Conservation (phyloP, 2,888 invertebrate species). For the Elysia crispata region DNA sequence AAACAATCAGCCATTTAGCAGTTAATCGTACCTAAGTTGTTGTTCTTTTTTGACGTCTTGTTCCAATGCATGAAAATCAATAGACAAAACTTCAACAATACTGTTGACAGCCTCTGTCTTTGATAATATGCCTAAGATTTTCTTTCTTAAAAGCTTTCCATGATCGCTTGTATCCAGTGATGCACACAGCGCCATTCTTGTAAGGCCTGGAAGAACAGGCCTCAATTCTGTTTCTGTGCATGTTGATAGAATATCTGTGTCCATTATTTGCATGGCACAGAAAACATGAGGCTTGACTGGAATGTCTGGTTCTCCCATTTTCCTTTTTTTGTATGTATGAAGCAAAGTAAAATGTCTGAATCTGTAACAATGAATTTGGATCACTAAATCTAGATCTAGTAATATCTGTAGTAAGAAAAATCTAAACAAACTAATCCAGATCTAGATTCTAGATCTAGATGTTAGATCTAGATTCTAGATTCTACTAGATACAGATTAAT, state of each 20-base stretch:
- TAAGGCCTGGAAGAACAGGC: slow-evolving; percentile 92
- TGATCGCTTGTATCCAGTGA: slow-evolving; percentile 91
- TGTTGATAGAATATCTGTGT: slow-evolving; percentile 85
- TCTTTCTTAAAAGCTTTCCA: slow-evolving; percentile 90
- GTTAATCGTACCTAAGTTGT: slow-evolving; percentile 85
- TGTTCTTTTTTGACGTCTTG: slow-evolving; percentile 94
- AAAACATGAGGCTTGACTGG: slow-evolving; percentile 69
- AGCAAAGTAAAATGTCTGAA: too few species aligned
- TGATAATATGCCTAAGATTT: slow-evolving; percentile 91
- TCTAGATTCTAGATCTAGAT: not conserved
- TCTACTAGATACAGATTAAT: too few species aligned
- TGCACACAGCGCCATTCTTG: slow-evolving; percentile 93
- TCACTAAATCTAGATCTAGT: not conserved
- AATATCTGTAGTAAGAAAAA: not conserved
- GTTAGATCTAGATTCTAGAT: too few species aligned
- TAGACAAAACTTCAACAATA: slow-evolving; percentile 93
- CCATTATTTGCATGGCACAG: slow-evolving; percentile 77
- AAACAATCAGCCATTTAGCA: too few species aligned
- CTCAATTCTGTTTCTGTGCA: slow-evolving; percentile 89
- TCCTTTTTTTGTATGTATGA: too few species aligned
- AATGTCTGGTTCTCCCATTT: slow-evolving; percentile 34
- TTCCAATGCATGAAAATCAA: slow-evolving; percentile 95
- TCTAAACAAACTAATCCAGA: not conserved
- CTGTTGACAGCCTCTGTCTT: slow-evolving; percentile 96
- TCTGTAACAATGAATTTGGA: not conserved